Evolutionary conservation across 2,113 vertebrate species (phyloP), one percentile per base, ranked within the genome.

Genomic region (Salvelinus fontinalis): DNA sequence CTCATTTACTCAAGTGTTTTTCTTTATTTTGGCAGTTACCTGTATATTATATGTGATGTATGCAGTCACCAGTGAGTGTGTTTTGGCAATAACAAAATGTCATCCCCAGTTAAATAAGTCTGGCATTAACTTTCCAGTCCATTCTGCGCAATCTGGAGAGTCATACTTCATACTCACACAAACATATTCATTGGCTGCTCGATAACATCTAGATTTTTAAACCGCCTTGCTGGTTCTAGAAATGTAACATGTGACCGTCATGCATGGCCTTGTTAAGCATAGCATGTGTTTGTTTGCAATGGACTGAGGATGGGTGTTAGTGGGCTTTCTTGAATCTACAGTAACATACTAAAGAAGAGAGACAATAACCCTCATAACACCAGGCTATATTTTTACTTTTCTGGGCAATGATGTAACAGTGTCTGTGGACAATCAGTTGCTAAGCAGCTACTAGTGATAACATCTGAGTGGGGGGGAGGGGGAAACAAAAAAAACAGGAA

Each of bases 191-290:
- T 9, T 62, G 59, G 59, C 66, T 62, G 3, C 12, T 27, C 24
- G 12, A 60, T 22, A 29, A 1, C 1, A 24, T 16, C 60, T 2
- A 20, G 22, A 44, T 24, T 0, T 31, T n/a, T 16, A 22, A 22
- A 16, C 59, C 59, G 57, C 34, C 26, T 11, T 70, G 49, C 16
- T 73, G 5, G 31, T 60, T 27, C 1, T 1, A 81, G 18, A 78
- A 22, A 62, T 62, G 39, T 3, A 44, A 44, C 39, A 44, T 11
- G n/a, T 62, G 18, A 22, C 9, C 0, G 59, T 83, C 84, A 79
- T 54, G 86, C 81, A 77, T 80, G 34, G 44, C 83, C 84, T 76
- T 6, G 84, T 44, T 13, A 31, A n/a, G 5, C 66, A 12, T 18
- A 60, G 75, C 71, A 75, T 77, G 70, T 12, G 31, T 77, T 74